Evolutionary conservation across 2,797 vertebrate species (phyloP).

Genomic region (Gadopsis bispinosus): DNA sequence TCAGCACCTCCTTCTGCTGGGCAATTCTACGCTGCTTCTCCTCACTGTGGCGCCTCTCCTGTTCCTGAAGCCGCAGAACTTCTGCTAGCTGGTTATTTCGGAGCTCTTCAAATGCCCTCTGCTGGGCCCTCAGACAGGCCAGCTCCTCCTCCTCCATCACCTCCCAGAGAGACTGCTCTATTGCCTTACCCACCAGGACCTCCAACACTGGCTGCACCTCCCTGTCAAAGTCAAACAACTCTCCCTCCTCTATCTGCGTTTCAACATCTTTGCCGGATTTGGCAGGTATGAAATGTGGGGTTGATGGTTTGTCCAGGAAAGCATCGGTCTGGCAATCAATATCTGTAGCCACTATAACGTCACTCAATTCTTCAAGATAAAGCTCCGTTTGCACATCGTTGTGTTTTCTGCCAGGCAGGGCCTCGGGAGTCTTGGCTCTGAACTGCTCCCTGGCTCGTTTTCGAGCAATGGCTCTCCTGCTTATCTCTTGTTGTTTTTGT

Average conservation of each 20-base stretch:
- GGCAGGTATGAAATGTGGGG: slow-evolving; percentile 92
- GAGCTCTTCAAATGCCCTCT: slow-evolving; percentile 85
- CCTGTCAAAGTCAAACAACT: slow-evolving; percentile 95
- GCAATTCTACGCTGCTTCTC: slow-evolving; percentile 90
- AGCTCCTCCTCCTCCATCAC: slow-evolving; percentile 97
- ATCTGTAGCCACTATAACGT: slow-evolving; percentile 82
- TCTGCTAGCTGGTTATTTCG: slow-evolving; percentile 89
- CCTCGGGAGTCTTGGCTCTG: slow-evolving; percentile 80
- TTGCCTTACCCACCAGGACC: slow-evolving; percentile 92
- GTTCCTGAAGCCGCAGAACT: slow-evolving; percentile 91
- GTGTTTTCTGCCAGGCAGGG: slow-evolving; percentile 88
- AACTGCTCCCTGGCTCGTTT: slow-evolving; percentile 79
- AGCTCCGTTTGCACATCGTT: slow-evolving; percentile 92
- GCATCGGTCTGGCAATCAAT: slow-evolving; percentile 93
- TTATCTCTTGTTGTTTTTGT: slow-evolving; percentile 80
- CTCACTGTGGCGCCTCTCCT: slow-evolving; percentile 87
- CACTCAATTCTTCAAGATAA: slow-evolving; percentile 93
- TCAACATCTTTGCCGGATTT: slow-evolving; percentile 91
- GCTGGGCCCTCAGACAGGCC: slow-evolving; percentile 84
- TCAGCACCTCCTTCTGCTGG: slow-evolving; percentile 85
- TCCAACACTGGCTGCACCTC: slow-evolving; percentile 93
- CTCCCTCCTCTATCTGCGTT: slow-evolving; percentile 94
- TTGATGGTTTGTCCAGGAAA: slow-evolving; percentile 91
- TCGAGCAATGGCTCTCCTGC: slow-evolving; percentile 77
- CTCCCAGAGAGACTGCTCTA: slow-evolving; percentile 93